A percentile compares a stretch with the other conserved stretches of the same genome.
Conservation (phyloP, 2,888 invertebrate genomes). For the Diloba caeruleocephala region DNA sequence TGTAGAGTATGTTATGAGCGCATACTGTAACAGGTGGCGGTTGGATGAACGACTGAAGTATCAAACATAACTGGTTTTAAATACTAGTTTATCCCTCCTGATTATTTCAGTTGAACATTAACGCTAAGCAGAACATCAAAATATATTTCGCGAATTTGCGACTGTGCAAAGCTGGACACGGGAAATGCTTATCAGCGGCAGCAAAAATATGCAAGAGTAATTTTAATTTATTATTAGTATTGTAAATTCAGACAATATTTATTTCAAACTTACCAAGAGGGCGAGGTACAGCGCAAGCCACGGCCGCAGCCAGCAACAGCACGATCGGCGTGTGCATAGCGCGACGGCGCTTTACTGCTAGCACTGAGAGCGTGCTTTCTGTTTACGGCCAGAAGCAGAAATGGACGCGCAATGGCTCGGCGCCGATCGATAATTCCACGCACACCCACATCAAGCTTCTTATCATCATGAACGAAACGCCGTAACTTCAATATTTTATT, state of each 20-base stretch:
- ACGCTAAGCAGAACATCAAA: slow-evolving; percentile 19
- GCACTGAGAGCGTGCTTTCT: slow-evolving; percentile 59
- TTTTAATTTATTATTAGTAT: slow-evolving; percentile 1
- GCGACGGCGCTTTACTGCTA: slow-evolving; percentile 43
- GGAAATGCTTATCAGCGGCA: slow-evolving; percentile 59
- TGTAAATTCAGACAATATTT: slow-evolving; percentile 13
- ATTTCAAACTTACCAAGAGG: slow-evolving; percentile 70
- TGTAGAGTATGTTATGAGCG: slow-evolving; percentile 3
- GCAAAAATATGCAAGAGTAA: slow-evolving; percentile 27
- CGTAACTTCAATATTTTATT: slow-evolving; percentile 49
- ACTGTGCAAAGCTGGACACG: slow-evolving; percentile 28
- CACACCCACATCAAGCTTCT: slow-evolving; percentile 79
- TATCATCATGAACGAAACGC: slow-evolving; percentile 47
- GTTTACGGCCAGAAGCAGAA: slow-evolving; percentile 68
- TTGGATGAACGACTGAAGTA: slow-evolving; percentile 1
- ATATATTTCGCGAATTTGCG: slow-evolving; percentile 44
- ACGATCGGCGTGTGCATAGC: slow-evolving; percentile 72
- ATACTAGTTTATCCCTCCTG: background rate
- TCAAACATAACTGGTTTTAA: no score
- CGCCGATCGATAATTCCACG: slow-evolving; percentile 88
- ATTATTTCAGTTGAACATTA: slow-evolving; percentile 12
- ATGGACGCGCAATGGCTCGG: slow-evolving; percentile 72
- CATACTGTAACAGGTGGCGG: slow-evolving; percentile 66
- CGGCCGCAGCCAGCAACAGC: slow-evolving; percentile 63
- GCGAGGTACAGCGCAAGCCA: slow-evolving; percentile 69